These are phyloP conservation scores for Sciurus vulgaris DNA, from an alignment of 2,797 vertebrate genomes.

Conservation along the genomic window DNA sequence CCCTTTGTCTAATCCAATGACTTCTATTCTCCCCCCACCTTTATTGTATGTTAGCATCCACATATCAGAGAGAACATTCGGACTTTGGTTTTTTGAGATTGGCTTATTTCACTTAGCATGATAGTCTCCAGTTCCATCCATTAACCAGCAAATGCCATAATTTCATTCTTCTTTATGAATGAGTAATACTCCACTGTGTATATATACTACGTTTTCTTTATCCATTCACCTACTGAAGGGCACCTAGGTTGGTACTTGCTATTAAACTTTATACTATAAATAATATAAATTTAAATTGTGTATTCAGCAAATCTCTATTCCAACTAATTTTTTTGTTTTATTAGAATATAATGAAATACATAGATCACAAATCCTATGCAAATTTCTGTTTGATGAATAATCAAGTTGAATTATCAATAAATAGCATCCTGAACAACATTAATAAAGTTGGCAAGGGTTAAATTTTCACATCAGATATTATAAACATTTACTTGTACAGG, in stretches of 20 bases:
- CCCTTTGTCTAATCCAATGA: too few species aligned
- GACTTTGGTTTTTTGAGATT: too few species aligned
- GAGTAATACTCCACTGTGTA: too few species aligned
- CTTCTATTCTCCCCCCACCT: too few species aligned
- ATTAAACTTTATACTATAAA: neutral
- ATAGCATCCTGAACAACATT: neutral
- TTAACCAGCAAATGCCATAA: too few species aligned
- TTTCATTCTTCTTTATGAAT: too few species aligned
- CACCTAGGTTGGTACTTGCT: neutral
- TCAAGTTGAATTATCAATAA: conserved; percentile 35
- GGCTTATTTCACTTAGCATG: too few species aligned
- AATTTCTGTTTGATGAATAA: conserved; percentile 54
- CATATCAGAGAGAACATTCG: too few species aligned
- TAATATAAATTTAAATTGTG: conserved; percentile 29
- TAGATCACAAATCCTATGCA: conserved; percentile 30
- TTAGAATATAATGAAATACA: conserved; percentile 18
- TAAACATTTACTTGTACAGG: neutral
- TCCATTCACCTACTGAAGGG: too few species aligned
- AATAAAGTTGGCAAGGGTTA: neutral
- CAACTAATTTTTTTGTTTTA: conserved; percentile 14
- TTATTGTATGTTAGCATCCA: too few species aligned
- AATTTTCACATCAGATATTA: conserved; percentile 33
- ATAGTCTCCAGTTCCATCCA: too few species aligned
- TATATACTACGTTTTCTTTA: too few species aligned
- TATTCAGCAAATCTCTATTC: neutral